Conservation (phyloP, 2,888 invertebrate species). For the Acleris laterana region DNA sequence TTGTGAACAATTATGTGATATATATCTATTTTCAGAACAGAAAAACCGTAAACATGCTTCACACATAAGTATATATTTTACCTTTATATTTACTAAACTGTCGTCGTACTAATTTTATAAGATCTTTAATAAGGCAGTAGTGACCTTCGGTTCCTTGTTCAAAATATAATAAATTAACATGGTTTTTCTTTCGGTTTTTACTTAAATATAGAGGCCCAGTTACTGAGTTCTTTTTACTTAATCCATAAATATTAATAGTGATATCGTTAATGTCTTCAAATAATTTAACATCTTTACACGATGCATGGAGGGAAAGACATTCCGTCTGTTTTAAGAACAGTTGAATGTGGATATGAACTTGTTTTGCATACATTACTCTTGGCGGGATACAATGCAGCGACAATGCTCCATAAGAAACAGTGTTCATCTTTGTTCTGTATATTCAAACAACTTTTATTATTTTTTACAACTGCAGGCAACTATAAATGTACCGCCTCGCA, state of each 20-base stretch:
- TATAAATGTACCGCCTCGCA: too few relatives aligned
- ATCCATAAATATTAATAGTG: slow-evolving; percentile 18
- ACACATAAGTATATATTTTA: too few relatives aligned
- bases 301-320: too few relatives aligned
- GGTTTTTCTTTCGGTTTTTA: neutral
- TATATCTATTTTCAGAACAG: neutral
- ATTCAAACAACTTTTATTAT: slow-evolving; percentile 12
- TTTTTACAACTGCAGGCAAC: slow-evolving; percentile 1
- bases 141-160: slow-evolving; percentile 1
- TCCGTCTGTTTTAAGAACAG: neutral
- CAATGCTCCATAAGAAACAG: slow-evolving; percentile 2
- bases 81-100: neutral
- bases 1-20: slow-evolving; percentile 6
- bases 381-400: neutral
- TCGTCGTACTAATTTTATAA: slow-evolving; percentile 1
- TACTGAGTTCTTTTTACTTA: neutral
- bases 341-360: slow-evolving; percentile 7
- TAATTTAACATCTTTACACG: slow-evolving; percentile 8
- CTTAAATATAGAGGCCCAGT: slow-evolving; percentile 5
- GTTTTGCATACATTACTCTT: slow-evolving; percentile 1
- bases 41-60: too few relatives aligned
- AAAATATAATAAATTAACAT: slow-evolving; percentile 1
- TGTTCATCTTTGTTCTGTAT: neutral
- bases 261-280: slow-evolving; percentile 11
- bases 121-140: slow-evolving; percentile 7